phyloP scores from a whole-genome alignment of 2,888 invertebrate species.

The Abrostola tripartita region DNA sequence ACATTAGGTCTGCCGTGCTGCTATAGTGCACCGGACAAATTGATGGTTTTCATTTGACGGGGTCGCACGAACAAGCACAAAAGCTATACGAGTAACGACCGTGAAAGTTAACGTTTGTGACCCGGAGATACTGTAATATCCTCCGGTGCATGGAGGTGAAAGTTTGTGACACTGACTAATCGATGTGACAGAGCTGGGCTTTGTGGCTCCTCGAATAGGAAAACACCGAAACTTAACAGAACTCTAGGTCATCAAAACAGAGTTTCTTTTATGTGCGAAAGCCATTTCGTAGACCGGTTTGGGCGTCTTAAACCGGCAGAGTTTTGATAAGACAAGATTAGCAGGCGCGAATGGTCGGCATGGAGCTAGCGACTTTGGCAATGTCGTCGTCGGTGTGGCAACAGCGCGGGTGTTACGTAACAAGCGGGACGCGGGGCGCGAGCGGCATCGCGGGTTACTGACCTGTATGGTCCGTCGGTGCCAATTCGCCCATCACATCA shows the following conservation, averaged over 20 bases:
- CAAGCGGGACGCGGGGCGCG: constrained; percentile 66
- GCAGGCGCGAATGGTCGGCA: constrained; percentile 71
- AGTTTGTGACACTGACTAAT: constrained; percentile 82
- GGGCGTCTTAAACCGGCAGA: constrained; percentile 28
- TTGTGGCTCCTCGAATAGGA: constrained; percentile 59
- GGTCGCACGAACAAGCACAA: constrained; percentile 65
- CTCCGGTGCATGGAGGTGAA: constrained; percentile 77
- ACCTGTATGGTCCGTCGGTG: constrained; percentile 84
- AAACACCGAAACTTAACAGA: constrained; percentile 45
- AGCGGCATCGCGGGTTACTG: constrained; percentile 75
- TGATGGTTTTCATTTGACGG: constrained; percentile 66
- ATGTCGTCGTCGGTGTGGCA: constrained; percentile 80
- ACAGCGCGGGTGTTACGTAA: constrained; percentile 81
- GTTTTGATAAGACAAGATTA: constrained; percentile 66
- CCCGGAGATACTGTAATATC: constrained; percentile 72
- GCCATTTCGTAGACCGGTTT: constrained; percentile 36
- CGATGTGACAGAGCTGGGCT: constrained; percentile 67
- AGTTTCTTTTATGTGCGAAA: constrained; percentile 31
- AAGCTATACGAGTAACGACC: constrained; percentile 70
- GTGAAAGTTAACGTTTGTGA: constrained; percentile 75
- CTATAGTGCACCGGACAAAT: constrained; percentile 57
- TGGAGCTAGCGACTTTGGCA: constrained; percentile 79
- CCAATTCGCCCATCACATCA: constrained; percentile 86
- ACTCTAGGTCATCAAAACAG: constrained; percentile 23
- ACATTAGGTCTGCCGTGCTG: constrained; percentile 31